These are phyloP conservation scores for Ormyrus pomaceus DNA, from an alignment of 2,888 invertebrate genomes.

Conservation along the genomic window DNA sequence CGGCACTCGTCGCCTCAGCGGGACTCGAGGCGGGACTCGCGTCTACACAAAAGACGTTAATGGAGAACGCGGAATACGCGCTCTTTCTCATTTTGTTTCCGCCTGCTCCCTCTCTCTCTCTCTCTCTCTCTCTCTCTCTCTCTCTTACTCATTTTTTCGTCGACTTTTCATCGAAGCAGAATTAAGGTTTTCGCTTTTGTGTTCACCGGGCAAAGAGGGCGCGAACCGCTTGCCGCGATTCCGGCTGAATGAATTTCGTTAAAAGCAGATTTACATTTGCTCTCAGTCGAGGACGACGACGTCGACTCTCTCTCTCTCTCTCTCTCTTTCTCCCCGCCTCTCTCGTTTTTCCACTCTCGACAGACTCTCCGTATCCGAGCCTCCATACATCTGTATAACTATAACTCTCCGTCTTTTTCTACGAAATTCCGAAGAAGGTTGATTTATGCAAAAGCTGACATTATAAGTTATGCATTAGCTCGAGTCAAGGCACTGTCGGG, in stretches of 20 bases:
- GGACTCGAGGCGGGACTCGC: slow-evolving; percentile 32
- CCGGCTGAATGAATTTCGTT: slow-evolving; percentile 64
- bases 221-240: slow-evolving; percentile 46
- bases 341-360: slow-evolving; percentile 4
- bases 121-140: neutral
- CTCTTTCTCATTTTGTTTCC: slow-evolving; percentile 20
- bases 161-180: slow-evolving; percentile 64
- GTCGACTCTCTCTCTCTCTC: neutral
- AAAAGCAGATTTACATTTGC: slow-evolving; percentile 68
- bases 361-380: neutral
- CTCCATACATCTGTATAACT: no score
- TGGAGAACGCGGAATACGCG: slow-evolving; percentile 26
- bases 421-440: slow-evolving; percentile 51
- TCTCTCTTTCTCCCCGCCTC: slow-evolving; percentile 10
- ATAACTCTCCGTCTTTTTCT: slow-evolving; percentile 11
- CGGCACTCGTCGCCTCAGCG: slow-evolving; percentile 32
- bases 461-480: slow-evolving; percentile 51
- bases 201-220: slow-evolving; percentile 51
- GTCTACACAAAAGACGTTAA: slow-evolving; percentile 51
- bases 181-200: slow-evolving; percentile 63
- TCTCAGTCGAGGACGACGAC: slow-evolving; percentile 44
- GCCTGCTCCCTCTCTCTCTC: slow-evolving; percentile 6
- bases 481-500: slow-evolving; percentile 14
- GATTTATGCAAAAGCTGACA: slow-evolving; percentile 56
- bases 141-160: slow-evolving; percentile 52